These are phyloP conservation scores for Apis dorsata DNA, from an alignment of 1,140 invertebrate species.

Conservation along the genomic window DNA sequence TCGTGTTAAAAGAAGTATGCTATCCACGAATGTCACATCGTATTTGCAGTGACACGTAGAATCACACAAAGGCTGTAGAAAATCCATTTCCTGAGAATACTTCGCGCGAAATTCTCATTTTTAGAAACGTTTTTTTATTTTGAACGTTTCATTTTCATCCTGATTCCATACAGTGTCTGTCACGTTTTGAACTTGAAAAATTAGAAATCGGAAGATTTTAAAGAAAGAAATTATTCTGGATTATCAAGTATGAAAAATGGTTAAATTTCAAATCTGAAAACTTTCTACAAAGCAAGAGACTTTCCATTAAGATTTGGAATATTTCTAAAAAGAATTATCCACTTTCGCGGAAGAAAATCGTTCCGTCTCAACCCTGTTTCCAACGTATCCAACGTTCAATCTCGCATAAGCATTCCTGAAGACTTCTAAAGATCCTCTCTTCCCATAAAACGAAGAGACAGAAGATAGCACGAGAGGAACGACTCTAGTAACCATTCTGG, in stretches of 20 bases:
- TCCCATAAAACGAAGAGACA: not conserved
- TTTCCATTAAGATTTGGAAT: not conserved
- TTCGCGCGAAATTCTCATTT: not conserved
- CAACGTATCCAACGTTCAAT: not conserved
- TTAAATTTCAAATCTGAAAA: not conserved
- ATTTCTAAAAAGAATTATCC: not conserved
- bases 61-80: not conserved
- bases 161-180: no score
- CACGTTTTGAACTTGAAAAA: no score
- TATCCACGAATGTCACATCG: conserved; percentile 20
- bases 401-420: not conserved
- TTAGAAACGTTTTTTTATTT: not conserved
- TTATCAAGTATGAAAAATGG: no score
- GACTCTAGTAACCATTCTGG: conserved; percentile 39
- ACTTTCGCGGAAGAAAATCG: not conserved
- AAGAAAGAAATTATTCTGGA: no score
- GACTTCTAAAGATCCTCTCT: not conserved
- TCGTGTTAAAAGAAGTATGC: conserved; percentile 3
- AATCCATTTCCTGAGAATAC: not conserved
- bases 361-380: not conserved
- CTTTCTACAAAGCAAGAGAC: not conserved
- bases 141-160: no score
- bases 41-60: not conserved
- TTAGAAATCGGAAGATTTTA: no score
- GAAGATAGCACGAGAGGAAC: not conserved